Evolutionary conservation across 2,888 invertebrate species (phyloP), one percentile per base, ranked within the genome.

Genomic region (Prionchulus punctatus): DNA sequence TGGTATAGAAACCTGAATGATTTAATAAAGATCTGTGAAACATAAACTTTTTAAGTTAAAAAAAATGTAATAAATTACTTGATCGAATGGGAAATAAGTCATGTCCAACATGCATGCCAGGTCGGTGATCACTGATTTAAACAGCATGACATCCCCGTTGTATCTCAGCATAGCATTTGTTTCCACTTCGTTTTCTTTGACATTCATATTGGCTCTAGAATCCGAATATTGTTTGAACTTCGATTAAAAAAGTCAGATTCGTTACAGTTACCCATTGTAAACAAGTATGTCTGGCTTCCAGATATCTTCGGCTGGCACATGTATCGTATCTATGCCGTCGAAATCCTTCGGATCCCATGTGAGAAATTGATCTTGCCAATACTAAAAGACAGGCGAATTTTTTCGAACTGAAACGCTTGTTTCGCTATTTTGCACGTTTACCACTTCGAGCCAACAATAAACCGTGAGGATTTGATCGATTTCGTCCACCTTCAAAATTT

Each of bases 171-270:
- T 59, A 1, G 65, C 69, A 56, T 68, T 68, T 23, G 68, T 68
- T 56, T 64, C 62, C 63, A 68, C 57, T 47, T 68, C 66, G 51
- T 68, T 68, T 55, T 67, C 68, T 43, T 64, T 62, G 21, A 68
- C 64, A 59, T 68, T 68, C 68, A 68, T 68, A 57, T 68, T 65
- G 18, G 68, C 68, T 53, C 67, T 67, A 54, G 47, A 65, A 60
- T 18, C 36, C 36, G 18, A 36, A 36, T 36, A 12, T n/a, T n/a
- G n/a, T n/a, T n/a, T n/a, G n/a, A n/a, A n/a, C n/a, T n/a, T n/a
- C n/a, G n/a, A n/a, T n/a, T n/a, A n/a, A n/a, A n/a, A n/a, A n/a
- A n/a, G n/a, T n/a, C n/a, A n/a, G n/a, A n/a, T n/a, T 12, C n/a
- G 21, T 47, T 15, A 47, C 7, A 7, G 4, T 53, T 12, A 58